These are phyloP conservation scores for Archaeoteleia sp. DNA, from an alignment of 2,888 invertebrate genomes.

Conservation along the genomic window DNA sequence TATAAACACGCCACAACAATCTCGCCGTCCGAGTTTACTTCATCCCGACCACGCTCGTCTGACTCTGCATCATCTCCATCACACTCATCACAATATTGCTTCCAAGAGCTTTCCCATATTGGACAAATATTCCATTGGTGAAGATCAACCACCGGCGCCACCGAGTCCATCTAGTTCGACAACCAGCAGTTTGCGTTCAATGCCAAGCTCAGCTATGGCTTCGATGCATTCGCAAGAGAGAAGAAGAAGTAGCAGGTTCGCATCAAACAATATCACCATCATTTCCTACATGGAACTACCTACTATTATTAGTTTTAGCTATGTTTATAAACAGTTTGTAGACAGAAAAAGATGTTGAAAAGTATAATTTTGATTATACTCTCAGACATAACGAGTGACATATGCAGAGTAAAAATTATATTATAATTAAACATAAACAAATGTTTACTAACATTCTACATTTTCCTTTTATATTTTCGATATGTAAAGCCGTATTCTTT, in stretches of 20 bases:
- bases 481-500: no score
- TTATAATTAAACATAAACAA: no score
- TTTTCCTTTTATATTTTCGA: no score
- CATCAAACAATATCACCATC: no score
- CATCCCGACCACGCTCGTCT: slow-evolving; percentile 84
- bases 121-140: slow-evolving; percentile 72
- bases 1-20: slow-evolving; percentile 70
- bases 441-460: no score
- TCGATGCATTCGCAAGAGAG: slow-evolving; percentile 69
- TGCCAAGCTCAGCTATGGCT: slow-evolving; percentile 70
- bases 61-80: slow-evolving; percentile 74
- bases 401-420: no score
- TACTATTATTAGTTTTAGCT: no score
- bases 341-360: no score
- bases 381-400: no score
- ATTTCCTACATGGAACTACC: no score
- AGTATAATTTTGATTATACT: no score
- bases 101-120: slow-evolving; percentile 69
- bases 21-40: slow-evolving; percentile 78
- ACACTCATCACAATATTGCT: slow-evolving; percentile 71
- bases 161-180: slow-evolving; percentile 73
- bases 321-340: no score
- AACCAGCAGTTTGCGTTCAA: slow-evolving; percentile 71
- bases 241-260: slow-evolving; percentile 70
- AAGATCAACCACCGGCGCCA: slow-evolving; percentile 64